Evolutionary conservation across 2,888 invertebrate species (phyloP).

Genomic region (Hetaerina titia): DNA sequence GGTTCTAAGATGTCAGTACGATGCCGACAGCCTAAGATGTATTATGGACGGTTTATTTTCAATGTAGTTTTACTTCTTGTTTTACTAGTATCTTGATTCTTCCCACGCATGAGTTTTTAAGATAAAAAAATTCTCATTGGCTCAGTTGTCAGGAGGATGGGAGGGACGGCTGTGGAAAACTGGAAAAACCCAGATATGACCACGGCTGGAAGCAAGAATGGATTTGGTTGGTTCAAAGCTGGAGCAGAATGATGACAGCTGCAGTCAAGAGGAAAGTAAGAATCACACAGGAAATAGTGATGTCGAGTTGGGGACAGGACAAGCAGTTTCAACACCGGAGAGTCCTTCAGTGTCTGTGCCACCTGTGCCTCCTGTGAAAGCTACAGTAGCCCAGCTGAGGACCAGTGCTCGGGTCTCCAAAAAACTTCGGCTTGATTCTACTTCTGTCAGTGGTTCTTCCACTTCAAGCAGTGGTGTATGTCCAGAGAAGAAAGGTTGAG

Average conservation of each 20-base stretch:
- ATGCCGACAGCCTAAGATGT: neutral
- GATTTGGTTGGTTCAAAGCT: conserved; percentile 59
- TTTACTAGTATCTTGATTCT: no score
- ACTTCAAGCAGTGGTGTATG: neutral
- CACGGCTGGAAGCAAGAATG: conserved; percentile 40
- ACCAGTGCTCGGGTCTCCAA: conserved; percentile 89
- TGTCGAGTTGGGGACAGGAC: conserved; percentile 29
- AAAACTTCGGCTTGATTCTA: conserved; percentile 84
- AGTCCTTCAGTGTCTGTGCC: conserved; percentile 12
- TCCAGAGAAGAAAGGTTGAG: conserved; percentile 74
- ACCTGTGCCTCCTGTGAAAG: conserved; percentile 36
- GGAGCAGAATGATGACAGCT: conserved; percentile 59
- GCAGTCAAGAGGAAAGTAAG: conserved; percentile 62
- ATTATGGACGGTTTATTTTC: no score
- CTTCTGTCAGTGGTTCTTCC: conserved; percentile 74
- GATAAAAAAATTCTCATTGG: neutral
- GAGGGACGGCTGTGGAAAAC: conserved; percentile 57
- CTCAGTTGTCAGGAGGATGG: conserved; percentile 46
- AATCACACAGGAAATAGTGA: conserved; percentile 7
- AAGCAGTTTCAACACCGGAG: neutral
- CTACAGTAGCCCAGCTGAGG: conserved; percentile 76
- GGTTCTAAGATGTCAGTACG: neutral
- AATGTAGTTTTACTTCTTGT: neutral
- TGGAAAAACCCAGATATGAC: conserved; percentile 57
- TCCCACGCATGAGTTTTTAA: neutral